These are phyloP conservation scores for Oconnorella tubifera DNA, from an alignment of 2,888 invertebrate genomes.

Conservation along the genomic window DNA sequence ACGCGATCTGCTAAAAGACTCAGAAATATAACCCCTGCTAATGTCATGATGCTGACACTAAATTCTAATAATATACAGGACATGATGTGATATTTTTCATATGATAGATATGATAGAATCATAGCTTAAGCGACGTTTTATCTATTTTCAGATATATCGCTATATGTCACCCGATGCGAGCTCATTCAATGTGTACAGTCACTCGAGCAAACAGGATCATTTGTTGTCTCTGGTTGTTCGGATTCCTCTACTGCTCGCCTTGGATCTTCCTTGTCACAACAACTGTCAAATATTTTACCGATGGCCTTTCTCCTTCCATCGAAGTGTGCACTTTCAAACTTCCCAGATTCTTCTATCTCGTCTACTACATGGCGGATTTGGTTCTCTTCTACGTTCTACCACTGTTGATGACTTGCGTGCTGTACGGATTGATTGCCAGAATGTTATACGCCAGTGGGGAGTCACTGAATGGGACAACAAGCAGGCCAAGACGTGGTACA, in stretches of 20 bases:
- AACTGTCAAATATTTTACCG: constrained; percentile 37
- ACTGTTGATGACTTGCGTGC: constrained; percentile 61
- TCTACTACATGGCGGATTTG: constrained; percentile 63
- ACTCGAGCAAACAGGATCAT: constrained; percentile 63
- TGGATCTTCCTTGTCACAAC: constrained; percentile 64
- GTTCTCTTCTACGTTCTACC: constrained; percentile 64
- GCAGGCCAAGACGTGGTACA: neutral
- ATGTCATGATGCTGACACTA: too few relatives aligned
- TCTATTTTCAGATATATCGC: constrained; percentile 59
- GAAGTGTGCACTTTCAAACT: constrained; percentile 59
- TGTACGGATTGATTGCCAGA: constrained; percentile 63
- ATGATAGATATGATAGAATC: too few relatives aligned
- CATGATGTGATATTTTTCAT: too few relatives aligned
- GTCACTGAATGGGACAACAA: neutral
- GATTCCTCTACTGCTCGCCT: constrained; percentile 62
- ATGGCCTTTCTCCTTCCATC: constrained; percentile 32
- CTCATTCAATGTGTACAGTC: constrained; percentile 64
- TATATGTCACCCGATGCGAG: constrained; percentile 64
- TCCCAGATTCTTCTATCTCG: constrained; percentile 56
- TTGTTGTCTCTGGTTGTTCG: constrained; percentile 62
- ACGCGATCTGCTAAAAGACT: too few relatives aligned
- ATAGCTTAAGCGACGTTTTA: too few relatives aligned
- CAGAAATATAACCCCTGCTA: too few relatives aligned
- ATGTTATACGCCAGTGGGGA: neutral
- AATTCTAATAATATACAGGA: too few relatives aligned